phyloP scores from a whole-genome alignment of 2,888 invertebrate genomes.

The Ormyrus pomaceus region DNA sequence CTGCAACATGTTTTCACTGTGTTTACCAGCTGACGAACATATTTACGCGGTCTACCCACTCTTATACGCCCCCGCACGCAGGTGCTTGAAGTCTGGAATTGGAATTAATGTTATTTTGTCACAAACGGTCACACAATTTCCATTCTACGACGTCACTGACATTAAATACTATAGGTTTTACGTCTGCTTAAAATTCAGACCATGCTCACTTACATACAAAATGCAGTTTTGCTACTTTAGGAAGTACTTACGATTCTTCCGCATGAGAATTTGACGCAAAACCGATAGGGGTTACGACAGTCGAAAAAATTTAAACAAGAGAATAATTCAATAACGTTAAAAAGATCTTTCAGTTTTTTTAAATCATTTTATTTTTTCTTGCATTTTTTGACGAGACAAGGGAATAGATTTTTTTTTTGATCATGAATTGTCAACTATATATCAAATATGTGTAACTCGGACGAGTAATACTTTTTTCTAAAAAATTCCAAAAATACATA shows the following conservation, averaged over 20 bases:
- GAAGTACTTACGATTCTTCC: conserved; percentile 25
- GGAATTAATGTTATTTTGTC: conserved; percentile 13
- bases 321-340: conserved; percentile 5
- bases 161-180: too few relatives aligned
- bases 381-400: conserved; percentile 54
- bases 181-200: conserved; percentile 19
- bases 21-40: conserved; percentile 43
- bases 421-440: conserved; percentile 54
- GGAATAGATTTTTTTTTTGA: conserved; percentile 49
- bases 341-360: conserved; percentile 35
- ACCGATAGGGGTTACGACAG: background rate
- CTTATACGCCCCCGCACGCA: background rate
- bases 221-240: background rate
- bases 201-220: background rate
- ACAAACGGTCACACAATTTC: conserved; percentile 25
- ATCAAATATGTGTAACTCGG: conserved; percentile 44
- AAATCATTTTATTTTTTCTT: conserved; percentile 55
- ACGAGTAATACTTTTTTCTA: conserved; percentile 39
- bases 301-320: background rate
- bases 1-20: conserved; percentile 41
- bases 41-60: conserved; percentile 24
- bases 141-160: conserved; percentile 2
- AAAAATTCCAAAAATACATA: conserved; percentile 53
- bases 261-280: conserved; percentile 13
- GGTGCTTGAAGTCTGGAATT: background rate